Base-by-base conservation (phyloP, 2,797 vertebrate species). In the Helicolenus hilgendorfi region DNA sequence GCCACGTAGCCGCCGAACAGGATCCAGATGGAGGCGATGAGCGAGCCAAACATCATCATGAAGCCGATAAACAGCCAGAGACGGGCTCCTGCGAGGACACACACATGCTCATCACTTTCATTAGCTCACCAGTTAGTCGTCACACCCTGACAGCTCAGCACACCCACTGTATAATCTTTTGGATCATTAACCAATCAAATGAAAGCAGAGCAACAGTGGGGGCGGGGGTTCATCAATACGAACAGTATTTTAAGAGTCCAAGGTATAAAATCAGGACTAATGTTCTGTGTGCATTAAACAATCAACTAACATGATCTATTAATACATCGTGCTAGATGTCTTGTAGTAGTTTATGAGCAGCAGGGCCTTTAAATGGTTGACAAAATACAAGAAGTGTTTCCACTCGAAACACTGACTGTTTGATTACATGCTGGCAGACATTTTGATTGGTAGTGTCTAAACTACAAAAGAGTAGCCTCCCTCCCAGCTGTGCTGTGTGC, bases 21-120 rank as follows among this genome's bases (percentile, higher is more conserved):
- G 70, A 98, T 98, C 98, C 98, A 98, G 97, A 98, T 98, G 79
- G 98, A 98, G 84, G 98, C 98, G 81, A 99, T 98, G 83, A 99
- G 98, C 0, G 98, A 98, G 27, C 97, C 98, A 29, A 99, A 99
- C 98, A 99, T 98, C 96, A 98, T 68, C 98, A 99, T 98, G 95
- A 99, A 98, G 76, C 98, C 98, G 0, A 98, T 89, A 88, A 99
- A 98, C 64, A 99, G 97, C 98, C 98, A 99, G 68, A 99, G 93
- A 10, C 98, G 98, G 75, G 98, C 98, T 88, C 98, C 98, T 99
- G 96, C 11, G 69, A 35, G 11, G 45, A 59, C 35, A 38, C 2
- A 75, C 13, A 63, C 27, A 62, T 87, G 97, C 8, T 95, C 97
- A 79, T 98, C 89, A 13, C 97, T 94, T 71, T 97, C 97, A 92